Conservation (phyloP, 2,888 invertebrate genomes). For the Zaprionus obscuricornis region DNA sequence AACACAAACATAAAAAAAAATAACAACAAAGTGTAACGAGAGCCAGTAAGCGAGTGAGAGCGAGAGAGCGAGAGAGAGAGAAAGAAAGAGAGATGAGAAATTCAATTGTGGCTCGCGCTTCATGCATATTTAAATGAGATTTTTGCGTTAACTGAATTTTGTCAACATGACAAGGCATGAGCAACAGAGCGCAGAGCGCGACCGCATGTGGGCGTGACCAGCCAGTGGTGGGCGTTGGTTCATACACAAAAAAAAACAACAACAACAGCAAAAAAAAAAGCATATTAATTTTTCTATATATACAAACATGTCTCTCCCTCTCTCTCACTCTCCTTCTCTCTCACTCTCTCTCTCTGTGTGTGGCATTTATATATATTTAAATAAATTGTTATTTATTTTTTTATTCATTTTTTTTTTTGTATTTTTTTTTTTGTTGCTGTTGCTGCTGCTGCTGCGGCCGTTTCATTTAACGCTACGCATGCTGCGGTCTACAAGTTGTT, state of each 20-base stretch:
- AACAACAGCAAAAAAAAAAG: conserved; percentile 32
- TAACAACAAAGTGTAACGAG: no score
- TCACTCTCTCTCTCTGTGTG: no score
- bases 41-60: conserved; percentile 14
- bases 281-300: conserved; percentile 51
- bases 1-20: not conserved
- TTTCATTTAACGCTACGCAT: conserved; percentile 39
- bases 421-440: conserved; percentile 13
- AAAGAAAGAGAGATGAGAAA: conserved; percentile 42
- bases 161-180: conserved; percentile 48
- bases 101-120: conserved; percentile 64
- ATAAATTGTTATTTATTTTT: conserved; percentile 46
- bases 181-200: not conserved
- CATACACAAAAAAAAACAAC: no score
- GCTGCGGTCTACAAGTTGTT: no score
- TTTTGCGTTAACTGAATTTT: conserved; percentile 77
- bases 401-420: conserved; percentile 10
- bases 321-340: no score
- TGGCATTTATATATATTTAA: conserved; percentile 58
- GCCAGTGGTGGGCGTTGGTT: conserved; percentile 25
- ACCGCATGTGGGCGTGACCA: conserved; percentile 35
- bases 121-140: conserved; percentile 78
- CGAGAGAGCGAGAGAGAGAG: conserved; percentile 11
- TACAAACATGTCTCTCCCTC: no score
- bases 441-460: conserved; percentile 6